phyloP scores from a whole-genome alignment of 2,113 vertebrate species.

The Trachemys scripta region DNA sequence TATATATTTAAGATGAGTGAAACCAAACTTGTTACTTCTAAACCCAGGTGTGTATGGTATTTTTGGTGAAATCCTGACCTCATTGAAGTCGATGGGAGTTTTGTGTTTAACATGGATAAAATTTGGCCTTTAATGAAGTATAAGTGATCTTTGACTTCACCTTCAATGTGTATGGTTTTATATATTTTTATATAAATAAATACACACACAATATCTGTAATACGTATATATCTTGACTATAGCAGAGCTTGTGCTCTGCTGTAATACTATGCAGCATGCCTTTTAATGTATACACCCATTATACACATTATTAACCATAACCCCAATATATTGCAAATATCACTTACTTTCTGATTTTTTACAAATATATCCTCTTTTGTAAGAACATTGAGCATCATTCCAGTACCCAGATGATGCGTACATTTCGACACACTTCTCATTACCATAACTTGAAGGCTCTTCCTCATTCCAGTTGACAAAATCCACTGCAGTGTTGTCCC shows the following conservation, averaged over 20 bases:
- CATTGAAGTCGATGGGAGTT: background rate
- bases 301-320: background rate
- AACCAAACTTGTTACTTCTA: background rate
- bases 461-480: constrained; percentile 89
- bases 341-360: constrained; percentile 90
- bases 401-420: constrained; percentile 82
- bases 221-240: background rate
- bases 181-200: background rate
- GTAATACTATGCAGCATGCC: background rate
- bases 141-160: background rate
- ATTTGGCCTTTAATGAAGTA: background rate
- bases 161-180: background rate
- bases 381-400: constrained; percentile 81
- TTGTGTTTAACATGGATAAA: background rate
- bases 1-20: background rate
- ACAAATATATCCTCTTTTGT: constrained; percentile 88
- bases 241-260: background rate
- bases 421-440: constrained; percentile 84
- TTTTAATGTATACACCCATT: background rate
- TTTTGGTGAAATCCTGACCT: background rate
- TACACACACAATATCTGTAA: background rate
- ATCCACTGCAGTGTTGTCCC: constrained; percentile 85
- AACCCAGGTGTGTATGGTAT: background rate
- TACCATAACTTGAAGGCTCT: constrained; percentile 67
- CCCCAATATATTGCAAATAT: background rate